Conservation (phyloP, 2,888 invertebrate genomes). For the Panzeria rudis region DNA sequence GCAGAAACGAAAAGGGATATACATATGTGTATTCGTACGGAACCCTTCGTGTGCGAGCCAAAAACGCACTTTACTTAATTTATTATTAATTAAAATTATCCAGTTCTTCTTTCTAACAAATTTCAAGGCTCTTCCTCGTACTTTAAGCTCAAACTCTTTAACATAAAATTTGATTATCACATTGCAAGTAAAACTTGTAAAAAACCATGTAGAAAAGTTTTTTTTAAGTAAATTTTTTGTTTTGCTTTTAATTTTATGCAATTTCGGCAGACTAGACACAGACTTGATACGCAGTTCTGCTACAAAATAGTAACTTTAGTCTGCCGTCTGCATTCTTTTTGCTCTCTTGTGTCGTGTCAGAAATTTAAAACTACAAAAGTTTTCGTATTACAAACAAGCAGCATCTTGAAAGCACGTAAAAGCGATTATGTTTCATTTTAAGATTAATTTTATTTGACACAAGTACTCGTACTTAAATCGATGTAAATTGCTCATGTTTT, state of each 20-base stretch:
- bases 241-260: constrained; percentile 17
- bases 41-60: too few relatives aligned
- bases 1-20: too few relatives aligned
- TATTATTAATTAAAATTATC: too few relatives aligned
- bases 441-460: constrained; percentile 19
- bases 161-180: constrained; percentile 46
- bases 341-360: not conserved
- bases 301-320: constrained; percentile 2
- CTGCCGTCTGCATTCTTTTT: constrained; percentile 4
- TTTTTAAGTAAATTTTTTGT: not conserved
- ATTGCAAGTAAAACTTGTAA: constrained; percentile 17
- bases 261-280: constrained; percentile 34
- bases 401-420: constrained; percentile 39
- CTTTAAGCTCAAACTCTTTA: constrained; percentile 29
- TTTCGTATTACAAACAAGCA: not conserved
- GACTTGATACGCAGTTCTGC: constrained; percentile 2
- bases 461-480: not conserved
- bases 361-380: constrained; percentile 31
- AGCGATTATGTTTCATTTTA: constrained; percentile 55
- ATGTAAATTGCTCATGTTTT: not conserved
- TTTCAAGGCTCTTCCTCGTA: not conserved
- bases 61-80: too few relatives aligned
- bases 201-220: not conserved
- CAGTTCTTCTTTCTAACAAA: not conserved
- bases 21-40: too few relatives aligned